A percentile compares a stretch with the other conserved stretches of the same genome.
Conservation (phyloP, 2,888 invertebrate genomes). For the Leucozona laternaria region DNA sequence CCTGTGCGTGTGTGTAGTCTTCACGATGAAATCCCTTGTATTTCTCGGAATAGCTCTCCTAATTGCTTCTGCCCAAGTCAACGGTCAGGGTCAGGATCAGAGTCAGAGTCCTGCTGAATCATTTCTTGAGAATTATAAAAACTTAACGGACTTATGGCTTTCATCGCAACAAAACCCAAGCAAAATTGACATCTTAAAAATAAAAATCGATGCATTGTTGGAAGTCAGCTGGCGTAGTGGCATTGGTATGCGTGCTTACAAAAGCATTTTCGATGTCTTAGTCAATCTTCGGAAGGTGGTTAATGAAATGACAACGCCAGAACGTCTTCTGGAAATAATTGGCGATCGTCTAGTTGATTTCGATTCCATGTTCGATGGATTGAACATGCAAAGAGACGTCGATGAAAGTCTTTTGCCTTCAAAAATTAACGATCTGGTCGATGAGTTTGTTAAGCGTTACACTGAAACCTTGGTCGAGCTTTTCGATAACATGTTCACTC, state of each 20-base stretch:
- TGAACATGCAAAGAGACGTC: conserved; percentile 7
- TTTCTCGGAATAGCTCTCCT: conserved; percentile 10
- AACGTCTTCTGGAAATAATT: not conserved
- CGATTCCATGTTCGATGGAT: conserved; percentile 10
- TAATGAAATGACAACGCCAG: not conserved
- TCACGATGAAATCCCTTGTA: conserved; percentile 27
- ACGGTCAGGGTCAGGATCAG: not conserved
- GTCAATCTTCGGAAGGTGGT: accelerated
- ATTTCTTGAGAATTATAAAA: not conserved
- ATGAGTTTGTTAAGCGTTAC: conserved; percentile 26
- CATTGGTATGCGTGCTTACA: not conserved
- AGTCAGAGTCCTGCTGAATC: not conserved
- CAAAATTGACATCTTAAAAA: not conserved
- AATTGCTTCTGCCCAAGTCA: not conserved
- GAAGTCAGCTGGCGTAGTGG: not conserved
- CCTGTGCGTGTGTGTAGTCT: too few relatives aligned
- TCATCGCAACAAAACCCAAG: not conserved
- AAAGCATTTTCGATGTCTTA: not conserved
- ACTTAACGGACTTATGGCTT: not conserved
- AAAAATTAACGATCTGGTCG: conserved; percentile 21
- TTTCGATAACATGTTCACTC: not conserved
- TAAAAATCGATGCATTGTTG: not conserved
- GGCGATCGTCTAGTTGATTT: not conserved
- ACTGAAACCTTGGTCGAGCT: not conserved
- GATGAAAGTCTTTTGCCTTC: conserved; percentile 5